Conservation (phyloP, 2,888 invertebrate genomes). For the Leucophenga montana region DNA sequence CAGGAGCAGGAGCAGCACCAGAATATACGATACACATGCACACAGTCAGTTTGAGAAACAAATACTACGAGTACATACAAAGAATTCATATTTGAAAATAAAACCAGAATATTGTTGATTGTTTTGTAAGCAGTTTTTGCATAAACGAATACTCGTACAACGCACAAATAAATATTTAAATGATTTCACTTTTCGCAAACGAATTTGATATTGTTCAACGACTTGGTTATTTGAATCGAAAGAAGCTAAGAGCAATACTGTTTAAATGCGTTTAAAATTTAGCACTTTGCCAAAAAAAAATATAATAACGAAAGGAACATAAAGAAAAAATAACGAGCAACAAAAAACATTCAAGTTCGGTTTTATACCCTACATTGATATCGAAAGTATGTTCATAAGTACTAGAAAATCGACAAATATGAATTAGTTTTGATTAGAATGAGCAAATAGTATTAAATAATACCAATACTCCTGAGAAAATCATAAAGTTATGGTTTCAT, state of each 20-base stretch:
- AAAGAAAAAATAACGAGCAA: background rate
- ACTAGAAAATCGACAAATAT: no score
- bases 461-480: no score
- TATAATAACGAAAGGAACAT: background rate
- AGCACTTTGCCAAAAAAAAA: conserved; percentile 41
- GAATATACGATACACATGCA: background rate
- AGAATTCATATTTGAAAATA: conserved; percentile 29
- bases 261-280: conserved; percentile 53
- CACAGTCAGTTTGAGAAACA: background rate
- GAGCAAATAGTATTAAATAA: no score
- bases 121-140: conserved; percentile 61
- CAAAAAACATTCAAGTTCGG: background rate
- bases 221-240: conserved; percentile 35
- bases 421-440: no score
- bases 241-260: conserved; percentile 39
- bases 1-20: background rate
- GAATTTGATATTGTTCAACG: no score
- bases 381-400: no score
- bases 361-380: background rate
- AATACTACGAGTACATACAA: background rate
- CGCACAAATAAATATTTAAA: conserved; percentile 48
- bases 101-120: conserved; percentile 50
- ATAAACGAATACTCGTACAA: conserved; percentile 58
- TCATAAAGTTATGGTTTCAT: no score
- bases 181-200: conserved; percentile 31